Evolutionary conservation across 2,113 vertebrate species (phyloP), one percentile per base, ranked within the genome.

Genomic region (Coreoperca whiteheadi): DNA sequence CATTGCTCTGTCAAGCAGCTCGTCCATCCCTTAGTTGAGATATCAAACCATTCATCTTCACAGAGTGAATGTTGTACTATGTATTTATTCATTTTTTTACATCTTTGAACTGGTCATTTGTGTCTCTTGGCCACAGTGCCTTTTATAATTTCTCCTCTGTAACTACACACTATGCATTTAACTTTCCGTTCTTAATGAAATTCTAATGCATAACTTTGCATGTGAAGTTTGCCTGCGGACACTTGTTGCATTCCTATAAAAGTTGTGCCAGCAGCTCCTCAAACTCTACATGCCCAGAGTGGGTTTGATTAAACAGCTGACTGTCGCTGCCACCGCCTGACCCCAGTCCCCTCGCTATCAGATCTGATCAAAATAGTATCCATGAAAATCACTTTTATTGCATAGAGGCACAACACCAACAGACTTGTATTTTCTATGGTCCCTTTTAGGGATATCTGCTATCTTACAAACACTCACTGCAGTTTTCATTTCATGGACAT

Each of bases 321-420:
- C 32, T 34, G 32, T 5, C 32, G 32, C 32, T 34, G 32, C 32
- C 32, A 34, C 6, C 32, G 32, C 32, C 32, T 34, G 32, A 67
- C 34, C 53, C 21, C 20, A 60, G 41, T 61, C 28, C 5, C 66
- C 64, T 75, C 21, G 50, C 12, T 6, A 61, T 21, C 28, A 37
- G 25, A 28, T 2, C 16, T 54, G 23, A 43, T 71, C 16, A 78
- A 37, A 48, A 50, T 28, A 80, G 21, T 34, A 43, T 46, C 43
- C 50, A 71, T 71, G 25, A 41, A 77, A 54, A 77, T 30, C 18
- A 4, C 9, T 81, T 66, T 70, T 39, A 32, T 21, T 41, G 11
- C 41, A 56, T 10, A 39, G 7, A 54, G 34, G 21, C 69, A 43
- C 16, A 65, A 73, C 30, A 79, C 14, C 41, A 65, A 39, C 30